Base-by-base conservation (phyloP, 2,113 vertebrate genomes). In the Picathartes gymnocephalus region DNA sequence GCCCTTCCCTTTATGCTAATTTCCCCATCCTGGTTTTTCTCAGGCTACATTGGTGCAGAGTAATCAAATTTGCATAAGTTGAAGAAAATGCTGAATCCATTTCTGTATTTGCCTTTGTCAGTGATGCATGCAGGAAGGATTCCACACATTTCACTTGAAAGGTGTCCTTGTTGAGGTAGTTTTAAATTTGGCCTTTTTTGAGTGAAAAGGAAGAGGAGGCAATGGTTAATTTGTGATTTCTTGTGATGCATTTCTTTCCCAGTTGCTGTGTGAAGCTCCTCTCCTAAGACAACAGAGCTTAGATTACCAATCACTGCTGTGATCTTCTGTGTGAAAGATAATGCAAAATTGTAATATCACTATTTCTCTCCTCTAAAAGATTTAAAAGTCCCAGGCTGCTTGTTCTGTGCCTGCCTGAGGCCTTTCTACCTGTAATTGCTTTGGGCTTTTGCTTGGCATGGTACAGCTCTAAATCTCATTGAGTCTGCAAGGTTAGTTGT, bases 401-500 rank as follows among this genome's bases (percentile, higher is more conserved):
- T 96, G 92, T 96, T 96, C 86, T 57, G 50, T 74, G 54, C 68
- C 86, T 95, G 93, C 92, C 91, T 66, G 88, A 92, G 94, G 95
- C 88, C 92, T 70, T 92, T 92, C 93, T 86, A 93, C 93, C 93
- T 94, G 84, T 97, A 97, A 97, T 98, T 97, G 97, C 97, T 97
- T 92, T 97, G 96, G 96, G 96, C 95, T 96, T 95, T 95, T 79
- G 92, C 81, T 86, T 60, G 72, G 76, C 3, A 0, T 77, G 88
- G 79, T 76, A 27, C 87, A 78, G 65, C 81, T 88, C 76, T 96
- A 95, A 97, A 97, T 96, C 85, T 96, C 83, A 65, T 76, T 28
- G 65, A 90, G 62, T 27, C 88, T 65, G 45, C 79, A 82, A 69
- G 58, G 93, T 95, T 92, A 68, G 73, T 95, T 91, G 88, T 85